phyloP scores from a whole-genome alignment of 2,797 vertebrate genomes.

The Hemibagrus guttatus region DNA sequence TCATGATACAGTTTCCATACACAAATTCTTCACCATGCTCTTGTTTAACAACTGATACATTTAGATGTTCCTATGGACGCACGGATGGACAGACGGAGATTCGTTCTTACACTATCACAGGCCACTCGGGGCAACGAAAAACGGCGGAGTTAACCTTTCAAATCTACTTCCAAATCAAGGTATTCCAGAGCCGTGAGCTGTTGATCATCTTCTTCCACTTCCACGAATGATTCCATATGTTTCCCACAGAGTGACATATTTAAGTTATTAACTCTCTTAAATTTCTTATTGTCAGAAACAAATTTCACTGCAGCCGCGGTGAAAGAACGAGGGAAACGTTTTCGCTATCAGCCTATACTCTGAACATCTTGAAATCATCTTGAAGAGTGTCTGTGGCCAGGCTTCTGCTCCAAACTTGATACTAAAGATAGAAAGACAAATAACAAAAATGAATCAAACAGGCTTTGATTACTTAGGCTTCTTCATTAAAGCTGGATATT shows the following conservation, averaged over 20 bases:
- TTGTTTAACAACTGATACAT: slow-evolving; percentile 46
- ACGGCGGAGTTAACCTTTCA: not conserved
- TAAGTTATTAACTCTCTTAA: slow-evolving; percentile 26
- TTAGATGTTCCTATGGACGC: slow-evolving; percentile 12
- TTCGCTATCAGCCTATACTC: slow-evolving; percentile 19
- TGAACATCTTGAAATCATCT: slow-evolving; percentile 31
- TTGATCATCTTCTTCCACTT: slow-evolving; percentile 11
- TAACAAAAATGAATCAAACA: slow-evolving; percentile 15
- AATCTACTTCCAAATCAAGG: slow-evolving; percentile 8
- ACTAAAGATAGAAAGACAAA: slow-evolving; percentile 25
- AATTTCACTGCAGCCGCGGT: slow-evolving; percentile 27
- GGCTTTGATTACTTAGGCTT: slow-evolving; percentile 1
- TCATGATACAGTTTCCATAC: slow-evolving; percentile 45
- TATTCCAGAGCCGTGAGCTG: slow-evolving; percentile 21
- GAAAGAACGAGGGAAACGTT: slow-evolving; percentile 16
- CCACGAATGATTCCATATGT: slow-evolving; percentile 29
- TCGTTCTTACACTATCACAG: slow-evolving; percentile 21
- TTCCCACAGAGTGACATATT: slow-evolving; percentile 17
- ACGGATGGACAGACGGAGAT: not conserved
- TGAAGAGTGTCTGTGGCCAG: slow-evolving; percentile 12
- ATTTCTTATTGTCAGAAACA: slow-evolving; percentile 32
- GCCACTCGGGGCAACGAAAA: not conserved
- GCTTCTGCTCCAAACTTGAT: not conserved
- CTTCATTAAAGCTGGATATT: slow-evolving; percentile 1
- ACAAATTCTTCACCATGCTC: slow-evolving; percentile 41